These are phyloP conservation scores for Galagoides demidoff DNA, from an alignment of 2,797 vertebrate species.

Conservation along the genomic window DNA sequence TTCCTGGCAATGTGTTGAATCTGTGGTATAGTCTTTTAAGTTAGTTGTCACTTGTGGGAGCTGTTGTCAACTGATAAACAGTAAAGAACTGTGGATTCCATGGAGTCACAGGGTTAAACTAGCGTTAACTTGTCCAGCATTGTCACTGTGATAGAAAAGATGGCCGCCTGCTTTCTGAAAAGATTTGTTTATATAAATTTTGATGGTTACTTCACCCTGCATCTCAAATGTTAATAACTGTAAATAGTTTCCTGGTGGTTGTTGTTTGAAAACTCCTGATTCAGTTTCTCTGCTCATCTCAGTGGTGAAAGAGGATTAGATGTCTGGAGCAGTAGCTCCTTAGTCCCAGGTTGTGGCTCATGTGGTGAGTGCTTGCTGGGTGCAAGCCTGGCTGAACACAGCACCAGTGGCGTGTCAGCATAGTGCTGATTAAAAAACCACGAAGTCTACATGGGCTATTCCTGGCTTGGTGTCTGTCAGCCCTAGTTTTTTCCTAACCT, in stretches of 20 bases:
- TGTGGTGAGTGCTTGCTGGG: accelerated
- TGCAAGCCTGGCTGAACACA: accelerated
- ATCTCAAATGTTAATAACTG: background rate
- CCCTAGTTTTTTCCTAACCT: background rate
- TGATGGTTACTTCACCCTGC: background rate
- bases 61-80: background rate
- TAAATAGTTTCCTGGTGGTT: background rate
- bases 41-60: background rate
- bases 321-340: background rate
- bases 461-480: background rate
- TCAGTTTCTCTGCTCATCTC: background rate
- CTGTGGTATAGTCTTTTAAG: background rate
- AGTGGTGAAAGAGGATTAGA: background rate
- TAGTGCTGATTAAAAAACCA: background rate
- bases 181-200: no score
- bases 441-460: accelerated
- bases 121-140: background rate
- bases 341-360: no score
- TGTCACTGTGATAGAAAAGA: background rate
- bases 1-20: background rate
- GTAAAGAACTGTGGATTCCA: background rate
- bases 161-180: background rate
- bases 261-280: background rate
- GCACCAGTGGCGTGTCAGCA: accelerated
- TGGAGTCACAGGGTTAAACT: background rate